phyloP scores from a whole-genome alignment of 35 echinoderm and acorn worm species.

The Ophioderma brevispina region DNA sequence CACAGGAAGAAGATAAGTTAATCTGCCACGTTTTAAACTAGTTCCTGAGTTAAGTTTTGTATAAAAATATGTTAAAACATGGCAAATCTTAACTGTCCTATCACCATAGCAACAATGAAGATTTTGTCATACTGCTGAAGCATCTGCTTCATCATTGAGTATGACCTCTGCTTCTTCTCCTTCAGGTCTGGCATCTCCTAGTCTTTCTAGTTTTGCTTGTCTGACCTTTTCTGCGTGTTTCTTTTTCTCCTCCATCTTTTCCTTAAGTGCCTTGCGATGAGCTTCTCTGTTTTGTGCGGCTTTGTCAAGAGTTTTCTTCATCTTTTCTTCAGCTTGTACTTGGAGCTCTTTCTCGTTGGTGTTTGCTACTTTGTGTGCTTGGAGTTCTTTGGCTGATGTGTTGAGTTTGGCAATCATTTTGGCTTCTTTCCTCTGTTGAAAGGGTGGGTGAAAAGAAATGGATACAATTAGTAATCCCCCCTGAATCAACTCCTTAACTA shows the following conservation, averaged over 20 bases:
- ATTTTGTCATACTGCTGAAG: constrained; percentile 57
- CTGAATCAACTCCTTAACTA: too few relatives aligned
- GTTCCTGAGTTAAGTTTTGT: too few relatives aligned
- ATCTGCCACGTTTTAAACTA: too few relatives aligned
- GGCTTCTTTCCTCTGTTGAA: constrained; percentile 76
- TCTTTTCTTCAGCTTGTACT: constrained; percentile 51
- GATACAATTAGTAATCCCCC: too few relatives aligned
- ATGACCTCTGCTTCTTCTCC: background rate
- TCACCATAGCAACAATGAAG: too few relatives aligned
- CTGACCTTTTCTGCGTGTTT: constrained; percentile 85
- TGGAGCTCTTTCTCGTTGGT: constrained; percentile 65
- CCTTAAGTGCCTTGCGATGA: constrained; percentile 53
- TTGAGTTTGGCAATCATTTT: constrained; percentile 80
- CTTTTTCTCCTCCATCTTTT: constrained; percentile 86
- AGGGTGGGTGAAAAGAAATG: constrained; percentile 16
- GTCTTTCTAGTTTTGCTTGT: constrained; percentile 75
- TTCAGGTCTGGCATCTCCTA: constrained; percentile 41
- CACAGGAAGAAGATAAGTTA: too few relatives aligned
- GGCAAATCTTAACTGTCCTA: too few relatives aligned
- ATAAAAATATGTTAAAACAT: too few relatives aligned
- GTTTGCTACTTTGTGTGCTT: constrained; percentile 70
- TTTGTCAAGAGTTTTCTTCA: constrained; percentile 50
- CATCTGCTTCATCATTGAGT: constrained; percentile 10
- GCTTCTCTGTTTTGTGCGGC: constrained; percentile 79
- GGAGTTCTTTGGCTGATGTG: constrained; percentile 77